Evolutionary conservation across 2,113 vertebrate species (phyloP), one percentile per base, ranked within the genome.

Genomic region (Nerophis lumbriciformis): DNA sequence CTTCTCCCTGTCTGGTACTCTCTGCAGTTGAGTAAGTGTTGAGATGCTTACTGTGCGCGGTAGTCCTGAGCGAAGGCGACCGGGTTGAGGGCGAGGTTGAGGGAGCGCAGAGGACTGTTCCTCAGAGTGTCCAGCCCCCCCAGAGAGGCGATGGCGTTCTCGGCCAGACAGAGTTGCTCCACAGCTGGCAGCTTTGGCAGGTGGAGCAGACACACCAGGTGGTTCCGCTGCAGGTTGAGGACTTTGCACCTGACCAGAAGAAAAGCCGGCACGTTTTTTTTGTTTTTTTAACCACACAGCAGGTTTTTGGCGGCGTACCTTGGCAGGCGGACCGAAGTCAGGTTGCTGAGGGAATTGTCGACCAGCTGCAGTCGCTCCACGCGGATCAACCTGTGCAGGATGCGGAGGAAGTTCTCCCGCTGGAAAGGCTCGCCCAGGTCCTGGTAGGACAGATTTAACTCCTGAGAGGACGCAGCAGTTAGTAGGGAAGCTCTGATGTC

Each of bases 381-480:
- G 4, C 93, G 88, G 77, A 98, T 96, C 63, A 97, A 77, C 73
- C 94, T 90, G 39, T 77, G 85, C 57, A 99, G 92, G 79, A 98
- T 95, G 21, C 92, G 90, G 14, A 89, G 76, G 81, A 95, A 93
- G 69, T 97, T 98, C 74, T 93, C 90, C 72, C 88, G 64, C 85
- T 97, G 95, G 80, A 92, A 95, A 59, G 83, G 77, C 35, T 98
- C 93, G 21, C 97, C 95, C 76, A 98, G 78, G 82, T 94, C 91
- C 83, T 99, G 95, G 87, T 94, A 98, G 68, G 94, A 98, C 82
- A 98, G 87, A 81, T 99, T 98, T 78, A 97, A 19, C 83, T 93
- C 92, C 94, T 98, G 66, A 53, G 53, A 66, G 72, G 8, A 70
- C 66, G 79, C 12, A 21, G 21, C 8, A 39, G 37, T 16, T 56